Evolutionary conservation across 1,140 invertebrate genomes (phyloP).

Genomic region (Orchestia grillus): DNA sequence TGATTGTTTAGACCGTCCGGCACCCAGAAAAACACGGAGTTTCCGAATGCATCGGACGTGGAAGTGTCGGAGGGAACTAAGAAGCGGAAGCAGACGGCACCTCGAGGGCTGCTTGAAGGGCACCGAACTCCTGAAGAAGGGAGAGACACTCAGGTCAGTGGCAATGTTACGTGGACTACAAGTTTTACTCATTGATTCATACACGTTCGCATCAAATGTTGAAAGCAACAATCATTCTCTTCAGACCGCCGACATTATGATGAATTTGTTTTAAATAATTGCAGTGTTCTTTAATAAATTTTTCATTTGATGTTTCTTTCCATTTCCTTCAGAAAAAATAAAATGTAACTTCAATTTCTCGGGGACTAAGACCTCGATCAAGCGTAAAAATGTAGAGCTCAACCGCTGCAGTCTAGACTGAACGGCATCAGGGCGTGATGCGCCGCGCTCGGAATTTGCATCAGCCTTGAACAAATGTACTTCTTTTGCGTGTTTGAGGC

Average conservation of each 20-base stretch:
- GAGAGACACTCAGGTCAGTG: not conserved
- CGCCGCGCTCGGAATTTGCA: not conserved
- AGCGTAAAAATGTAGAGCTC: too few relatives aligned
- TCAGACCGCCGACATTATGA: too few relatives aligned
- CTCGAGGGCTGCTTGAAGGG: not conserved
- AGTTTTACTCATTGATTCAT: not conserved
- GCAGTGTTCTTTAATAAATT: too few relatives aligned
- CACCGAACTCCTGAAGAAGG: constrained; percentile 26
- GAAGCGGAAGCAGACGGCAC: not conserved
- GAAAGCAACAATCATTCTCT: too few relatives aligned
- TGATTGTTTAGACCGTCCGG: not conserved
- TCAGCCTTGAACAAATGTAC: not conserved
- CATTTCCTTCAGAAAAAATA: too few relatives aligned
- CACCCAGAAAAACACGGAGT: constrained; percentile 2
- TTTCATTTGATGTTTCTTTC: too few relatives aligned
- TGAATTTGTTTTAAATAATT: too few relatives aligned
- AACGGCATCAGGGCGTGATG: not conserved
- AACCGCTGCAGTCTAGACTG: not conserved
- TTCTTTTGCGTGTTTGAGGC: not conserved
- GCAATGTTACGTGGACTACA: not conserved
- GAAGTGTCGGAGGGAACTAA: not conserved
- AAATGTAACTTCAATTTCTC: too few relatives aligned
- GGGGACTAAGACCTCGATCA: too few relatives aligned
- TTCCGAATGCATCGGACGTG: not conserved
- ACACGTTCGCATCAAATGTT: too few relatives aligned